Conservation (phyloP, 2,888 invertebrate genomes). For the Limnephilus lunatus region DNA sequence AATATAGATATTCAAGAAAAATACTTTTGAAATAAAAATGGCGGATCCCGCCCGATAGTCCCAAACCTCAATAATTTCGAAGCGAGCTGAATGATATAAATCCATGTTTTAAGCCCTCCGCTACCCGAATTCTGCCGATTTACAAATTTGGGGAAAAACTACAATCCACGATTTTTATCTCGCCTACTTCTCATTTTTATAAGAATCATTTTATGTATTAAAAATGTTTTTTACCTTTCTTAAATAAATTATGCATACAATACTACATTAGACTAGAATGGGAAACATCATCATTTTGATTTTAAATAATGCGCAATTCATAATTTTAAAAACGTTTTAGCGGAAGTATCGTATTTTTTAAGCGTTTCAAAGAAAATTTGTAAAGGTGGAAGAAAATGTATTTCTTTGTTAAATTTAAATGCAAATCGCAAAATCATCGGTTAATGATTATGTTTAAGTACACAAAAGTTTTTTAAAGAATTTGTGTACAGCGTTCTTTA, state of each 20-base stretch:
- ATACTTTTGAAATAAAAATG: too few relatives aligned
- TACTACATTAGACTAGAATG: background rate
- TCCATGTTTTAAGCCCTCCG: too few relatives aligned
- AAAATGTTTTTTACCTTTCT: background rate
- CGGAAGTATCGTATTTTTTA: background rate
- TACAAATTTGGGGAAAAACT: too few relatives aligned
- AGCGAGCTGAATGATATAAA: too few relatives aligned
- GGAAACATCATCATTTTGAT: background rate
- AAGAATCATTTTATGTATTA: too few relatives aligned
- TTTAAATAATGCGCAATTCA: background rate
- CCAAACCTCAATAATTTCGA: too few relatives aligned
- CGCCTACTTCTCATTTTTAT: too few relatives aligned
- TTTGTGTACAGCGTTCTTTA: background rate
- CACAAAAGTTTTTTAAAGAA: background rate
- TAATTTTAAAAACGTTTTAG: background rate
- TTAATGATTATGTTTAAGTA: background rate
- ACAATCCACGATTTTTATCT: too few relatives aligned
- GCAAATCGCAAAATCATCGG: background rate
- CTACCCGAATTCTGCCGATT: too few relatives aligned
- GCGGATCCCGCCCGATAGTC: too few relatives aligned
- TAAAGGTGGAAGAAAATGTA: background rate
- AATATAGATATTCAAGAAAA: too few relatives aligned
- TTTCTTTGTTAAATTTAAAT: background rate
- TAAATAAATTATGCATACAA: background rate
- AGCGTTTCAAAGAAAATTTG: background rate